Evolutionary conservation across 2,113 vertebrate species (phyloP), one percentile per base, ranked within the genome.

Genomic region (Dascyllus trimaculatus): DNA sequence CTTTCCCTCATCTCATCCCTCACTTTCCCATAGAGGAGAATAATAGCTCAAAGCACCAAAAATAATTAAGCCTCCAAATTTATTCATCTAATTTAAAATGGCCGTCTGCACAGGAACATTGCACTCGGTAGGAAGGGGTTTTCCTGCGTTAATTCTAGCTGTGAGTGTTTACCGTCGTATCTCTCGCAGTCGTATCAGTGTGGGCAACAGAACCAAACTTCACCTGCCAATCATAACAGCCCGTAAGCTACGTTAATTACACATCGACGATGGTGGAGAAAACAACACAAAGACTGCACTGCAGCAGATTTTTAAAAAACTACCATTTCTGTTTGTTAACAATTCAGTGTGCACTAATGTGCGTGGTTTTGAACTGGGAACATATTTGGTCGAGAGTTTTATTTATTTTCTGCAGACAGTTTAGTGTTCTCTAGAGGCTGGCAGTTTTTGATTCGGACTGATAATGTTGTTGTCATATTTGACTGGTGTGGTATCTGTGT

Each of bases 1-100:
- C 26, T 65, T 72, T 49, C 38, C 78, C 82, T 69, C 78, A 26
- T 82, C 79, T 76, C 68, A 80, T 70, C 63, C 78, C 59, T 85
- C 80, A 70, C 67, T 81, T 84, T 86, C 57, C 51, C 73, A 83
- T 66, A 71, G 82, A 87, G 82, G 70, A 90, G 80, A 91, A 91
- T 89, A 92, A 93, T 92, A 90, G 93, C 94, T 94, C 73, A 90
- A 89, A 94, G 93, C 91, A 67, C 22, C 83, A 90, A 91, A 90
- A 89, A 93, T 93, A 93, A 94, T 94, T 93, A 94, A 82, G 75
- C 76, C 64, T 78, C 76, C 72, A 88, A 93, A 93, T 93, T 87
- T 94, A 93, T 93, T 93, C 88, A 93, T 92, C 78, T 90, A 81
- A 92, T 94, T 94, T 93, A 87, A 91, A 93, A 89, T 80, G 78